Conservation (phyloP, 2,888 invertebrate genomes). For the Cacoxenus indagator region DNA sequence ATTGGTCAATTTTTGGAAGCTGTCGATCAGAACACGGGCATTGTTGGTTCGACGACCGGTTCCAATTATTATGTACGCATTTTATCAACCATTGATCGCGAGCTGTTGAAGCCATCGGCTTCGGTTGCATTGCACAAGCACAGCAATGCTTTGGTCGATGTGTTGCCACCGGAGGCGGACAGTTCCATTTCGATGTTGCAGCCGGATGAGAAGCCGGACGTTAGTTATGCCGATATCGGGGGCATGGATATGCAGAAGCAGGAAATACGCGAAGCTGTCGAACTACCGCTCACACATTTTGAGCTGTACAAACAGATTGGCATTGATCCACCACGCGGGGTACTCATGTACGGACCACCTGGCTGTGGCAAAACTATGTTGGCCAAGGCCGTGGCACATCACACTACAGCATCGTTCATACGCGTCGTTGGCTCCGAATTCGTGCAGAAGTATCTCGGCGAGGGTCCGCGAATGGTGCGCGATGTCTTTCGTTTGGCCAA, state of each 20-base stretch:
- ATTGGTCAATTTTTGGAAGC: conserved; percentile 99
- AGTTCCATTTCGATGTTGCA: conserved; percentile 99
- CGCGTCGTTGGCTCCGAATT: conserved; percentile 99
- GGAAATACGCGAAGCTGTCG: conserved; percentile 98
- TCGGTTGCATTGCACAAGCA: conserved; percentile 99
- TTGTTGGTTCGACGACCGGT: conserved; percentile 98
- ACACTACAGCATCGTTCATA: conserved; percentile 98
- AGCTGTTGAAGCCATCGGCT: conserved; percentile 96
- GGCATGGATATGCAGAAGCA: conserved; percentile 99
- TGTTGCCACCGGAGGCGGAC: conserved; percentile 98
- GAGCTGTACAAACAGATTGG: conserved; percentile 99
- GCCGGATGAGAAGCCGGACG: conserved; percentile 98
- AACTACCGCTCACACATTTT: conserved; percentile 97
- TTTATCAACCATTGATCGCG: conserved; percentile 97
- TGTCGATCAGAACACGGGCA: conserved; percentile 99
- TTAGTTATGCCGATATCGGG: conserved; percentile 97
- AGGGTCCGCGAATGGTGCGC: conserved; percentile 99
- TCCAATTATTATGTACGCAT: conserved; percentile 99
- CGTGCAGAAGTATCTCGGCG: conserved; percentile 99
- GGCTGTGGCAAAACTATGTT: conserved; percentile 99
- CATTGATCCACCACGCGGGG: conserved; percentile 98
- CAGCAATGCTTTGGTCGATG: conserved; percentile 99
- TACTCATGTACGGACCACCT: conserved; percentile 99
- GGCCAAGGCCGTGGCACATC: conserved; percentile 98
- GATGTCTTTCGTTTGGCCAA: conserved; percentile 99